Base-by-base conservation (phyloP, 2,888 invertebrate species). In the Sturmia bella region DNA sequence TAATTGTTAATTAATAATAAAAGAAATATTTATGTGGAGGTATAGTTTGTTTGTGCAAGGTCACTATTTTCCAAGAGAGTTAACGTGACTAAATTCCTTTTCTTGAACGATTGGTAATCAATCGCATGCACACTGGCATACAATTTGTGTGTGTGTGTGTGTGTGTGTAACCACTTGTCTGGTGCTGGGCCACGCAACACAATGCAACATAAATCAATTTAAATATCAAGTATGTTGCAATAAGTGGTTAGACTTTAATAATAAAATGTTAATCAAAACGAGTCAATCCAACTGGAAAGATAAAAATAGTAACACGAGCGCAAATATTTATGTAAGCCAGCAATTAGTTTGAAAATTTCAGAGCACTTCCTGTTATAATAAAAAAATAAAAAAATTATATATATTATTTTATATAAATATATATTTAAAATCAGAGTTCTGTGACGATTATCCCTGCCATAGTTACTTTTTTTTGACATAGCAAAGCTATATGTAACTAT, bases 11-110 rank as follows among this genome's bases (percentile, higher is more conserved):
- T 56, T 54, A 54, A 73, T 59, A 54, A 45, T 17, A n/a, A 54
- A 52, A 24, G 41, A 72, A 52, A 21, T 21, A 9, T 3, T 12
- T 13, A 21, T 24, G 1, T 54, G 27, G 3, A 56, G 39, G 17
- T 64, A 39, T 56, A 41, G 39, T 15, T 37, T 24, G 39, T 15
- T 37, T 24, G 11, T 1, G 41, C 77, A 82, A 82, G 81, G 81
- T 74, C 77, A 77, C 41, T 37, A 15, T 37, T 77, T 74, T 57
- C 19, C 74, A 57, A 77, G 73, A 77, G 64, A 82, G 69, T 70
- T 82, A 77, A 74, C 81, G 77, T 82, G 81, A 64, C 59, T 73
- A 24, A 63, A 69, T 77, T 50, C 45, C 45, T 77, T 13, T 74
- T 13, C 13, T 21, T n/a, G 39, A 73, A 39, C 43, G 11, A 11